Evolutionary conservation across 2,888 invertebrate species (phyloP).

Genomic region (Ametastegia equiseti): DNA sequence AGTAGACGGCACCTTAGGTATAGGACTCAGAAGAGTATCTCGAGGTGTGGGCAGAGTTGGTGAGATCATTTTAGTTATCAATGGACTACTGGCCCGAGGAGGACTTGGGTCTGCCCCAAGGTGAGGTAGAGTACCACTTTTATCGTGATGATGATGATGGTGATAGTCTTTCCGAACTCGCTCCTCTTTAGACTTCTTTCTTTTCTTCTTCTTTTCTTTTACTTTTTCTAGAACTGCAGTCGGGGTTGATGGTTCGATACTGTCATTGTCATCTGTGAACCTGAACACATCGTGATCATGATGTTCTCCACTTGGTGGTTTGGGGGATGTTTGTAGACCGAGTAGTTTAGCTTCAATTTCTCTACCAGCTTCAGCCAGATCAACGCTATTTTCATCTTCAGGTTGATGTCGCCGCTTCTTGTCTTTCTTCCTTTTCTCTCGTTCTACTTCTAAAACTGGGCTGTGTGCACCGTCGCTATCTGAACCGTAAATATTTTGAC

Average conservation of each 20-base stretch:
- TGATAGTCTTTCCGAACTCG: conserved; percentile 83
- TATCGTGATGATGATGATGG: conserved; percentile 80
- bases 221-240: conserved; percentile 77
- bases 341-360: conserved; percentile 89
- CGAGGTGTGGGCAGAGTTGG: conserved; percentile 67
- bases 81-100: conserved; percentile 75
- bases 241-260: conserved; percentile 76
- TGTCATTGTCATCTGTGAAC: conserved; percentile 81
- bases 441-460: conserved; percentile 75
- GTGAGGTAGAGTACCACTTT: conserved; percentile 64
- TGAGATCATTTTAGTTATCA: conserved; percentile 67
- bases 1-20: conserved; percentile 78
- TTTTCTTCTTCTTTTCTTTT: conserved; percentile 90
- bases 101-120: conserved; percentile 80
- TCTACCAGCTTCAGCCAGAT: conserved; percentile 89
- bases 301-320: conserved; percentile 78
- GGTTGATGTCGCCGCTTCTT: conserved; percentile 74
- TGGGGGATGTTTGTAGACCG: conserved; percentile 80
- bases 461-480: conserved; percentile 76
- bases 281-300: conserved; percentile 79
- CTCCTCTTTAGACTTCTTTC: conserved; percentile 90
- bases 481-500: conserved; percentile 75
- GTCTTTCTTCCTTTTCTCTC: conserved; percentile 69
- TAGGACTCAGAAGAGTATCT: conserved; percentile 76
- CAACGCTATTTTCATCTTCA: conserved; percentile 88